Conservation (phyloP, 2,113 vertebrate species). For the Antennarius striatus region DNA sequence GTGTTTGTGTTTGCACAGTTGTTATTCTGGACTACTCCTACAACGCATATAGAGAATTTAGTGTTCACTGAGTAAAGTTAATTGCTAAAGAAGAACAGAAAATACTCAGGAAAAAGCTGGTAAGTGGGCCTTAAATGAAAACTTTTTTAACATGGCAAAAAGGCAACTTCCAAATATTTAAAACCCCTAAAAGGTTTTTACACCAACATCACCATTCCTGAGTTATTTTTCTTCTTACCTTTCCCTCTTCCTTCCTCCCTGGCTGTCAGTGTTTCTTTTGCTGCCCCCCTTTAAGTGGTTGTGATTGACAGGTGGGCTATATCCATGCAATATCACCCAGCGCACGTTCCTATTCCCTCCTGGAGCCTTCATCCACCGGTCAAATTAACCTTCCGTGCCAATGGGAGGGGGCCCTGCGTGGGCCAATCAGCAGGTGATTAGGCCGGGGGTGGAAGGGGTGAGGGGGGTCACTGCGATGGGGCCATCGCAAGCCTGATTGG, state of each 20-base stretch:
- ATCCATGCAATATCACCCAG: conserved; percentile 79
- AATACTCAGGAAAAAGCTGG: not conserved
- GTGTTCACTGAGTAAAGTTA: not conserved
- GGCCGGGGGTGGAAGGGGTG: conserved; percentile 76
- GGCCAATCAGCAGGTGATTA: conserved; percentile 82
- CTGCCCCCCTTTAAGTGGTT: conserved; percentile 60
- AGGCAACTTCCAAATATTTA: not conserved
- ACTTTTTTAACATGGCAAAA: not conserved
- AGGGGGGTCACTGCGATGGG: conserved; percentile 79
- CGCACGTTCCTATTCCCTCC: conserved; percentile 80
- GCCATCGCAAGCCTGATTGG: conserved; percentile 80
- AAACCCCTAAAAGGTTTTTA: not conserved
- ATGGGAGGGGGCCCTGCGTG: conserved; percentile 73
- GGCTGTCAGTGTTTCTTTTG: conserved; percentile 60
- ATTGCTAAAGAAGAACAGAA: not conserved
- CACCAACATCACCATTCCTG: conserved; percentile 3
- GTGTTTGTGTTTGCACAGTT: not conserved
- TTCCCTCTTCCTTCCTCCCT: conserved; percentile 42
- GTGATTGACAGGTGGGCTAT: conserved; percentile 76
- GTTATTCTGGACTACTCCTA: not conserved
- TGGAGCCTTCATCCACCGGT: conserved; percentile 77
- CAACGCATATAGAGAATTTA: not conserved
- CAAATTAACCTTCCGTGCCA: conserved; percentile 80
- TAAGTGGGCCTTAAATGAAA: not conserved
- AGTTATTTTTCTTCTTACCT: conserved; percentile 7